phyloP scores from a whole-genome alignment of 2,113 vertebrate species.

The Psettodes erumei region DNA sequence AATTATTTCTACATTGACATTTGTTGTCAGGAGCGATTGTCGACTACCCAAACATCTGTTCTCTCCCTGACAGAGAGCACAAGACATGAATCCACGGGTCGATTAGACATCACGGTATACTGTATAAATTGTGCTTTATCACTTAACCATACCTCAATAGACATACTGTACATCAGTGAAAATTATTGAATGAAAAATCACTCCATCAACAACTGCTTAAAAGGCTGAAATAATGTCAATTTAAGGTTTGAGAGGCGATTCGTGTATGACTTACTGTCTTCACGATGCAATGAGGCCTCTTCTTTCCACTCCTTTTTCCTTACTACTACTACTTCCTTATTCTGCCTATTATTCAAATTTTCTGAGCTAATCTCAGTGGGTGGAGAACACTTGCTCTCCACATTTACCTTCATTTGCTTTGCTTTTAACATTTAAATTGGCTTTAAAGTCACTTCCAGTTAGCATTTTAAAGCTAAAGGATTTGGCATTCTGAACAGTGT shows the following conservation, averaged over 20 bases:
- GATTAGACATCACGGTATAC: too few relatives aligned
- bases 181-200: too few relatives aligned
- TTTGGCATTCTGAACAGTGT: not conserved
- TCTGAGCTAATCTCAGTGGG: conserved; percentile 11
- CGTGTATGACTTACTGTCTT: not conserved
- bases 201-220: not conserved
- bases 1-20: too few relatives aligned
- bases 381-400: not conserved
- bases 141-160: too few relatives aligned
- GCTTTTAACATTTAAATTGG: not conserved
- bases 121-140: too few relatives aligned
- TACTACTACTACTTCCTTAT: too few relatives aligned
- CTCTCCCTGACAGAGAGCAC: too few relatives aligned
- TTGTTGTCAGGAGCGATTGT: too few relatives aligned
- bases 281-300: not conserved
- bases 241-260: not conserved
- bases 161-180: too few relatives aligned
- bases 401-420: not conserved
- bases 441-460: not conserved
- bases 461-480: not conserved
- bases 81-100: too few relatives aligned
- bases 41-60: too few relatives aligned
- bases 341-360: conserved; percentile 14
- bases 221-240: not conserved
- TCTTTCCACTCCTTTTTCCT: conserved; percentile 1